A percentile compares a stretch with the other conserved stretches of the same genome.
Evolutionary conservation across 2,113 vertebrate genomes (phyloP).

Genomic region (Furnarius figulus): DNA sequence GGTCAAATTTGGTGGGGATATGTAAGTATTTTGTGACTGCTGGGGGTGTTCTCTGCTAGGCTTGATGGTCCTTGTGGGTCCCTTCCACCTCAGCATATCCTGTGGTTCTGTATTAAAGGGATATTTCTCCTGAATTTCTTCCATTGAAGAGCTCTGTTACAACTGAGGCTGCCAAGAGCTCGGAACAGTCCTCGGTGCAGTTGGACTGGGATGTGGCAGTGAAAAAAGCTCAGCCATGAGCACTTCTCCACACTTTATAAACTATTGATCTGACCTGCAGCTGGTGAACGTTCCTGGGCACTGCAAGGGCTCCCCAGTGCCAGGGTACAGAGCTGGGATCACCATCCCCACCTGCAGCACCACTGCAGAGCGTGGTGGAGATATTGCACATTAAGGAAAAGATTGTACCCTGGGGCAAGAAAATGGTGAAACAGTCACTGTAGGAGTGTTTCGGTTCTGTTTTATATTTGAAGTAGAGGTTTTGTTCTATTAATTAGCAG

Average conservation of each 20-base stretch:
- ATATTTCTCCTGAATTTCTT: not conserved
- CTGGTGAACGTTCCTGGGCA: not conserved
- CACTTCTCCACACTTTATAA: constrained; percentile 5
- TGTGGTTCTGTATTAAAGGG: not conserved
- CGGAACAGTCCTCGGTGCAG: not conserved
- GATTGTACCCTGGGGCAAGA: constrained; percentile 19
- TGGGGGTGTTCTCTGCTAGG: not conserved
- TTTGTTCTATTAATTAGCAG: constrained; percentile 25
- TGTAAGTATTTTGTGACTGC: not conserved
- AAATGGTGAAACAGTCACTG: constrained; percentile 19
- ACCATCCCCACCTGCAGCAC: constrained; percentile 13
- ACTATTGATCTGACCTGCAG: constrained; percentile 25
- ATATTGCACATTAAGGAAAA: not conserved
- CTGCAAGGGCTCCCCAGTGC: not conserved
- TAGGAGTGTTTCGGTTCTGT: not conserved
- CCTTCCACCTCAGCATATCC: not conserved
- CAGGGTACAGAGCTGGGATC: not conserved
- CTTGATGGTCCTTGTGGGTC: not conserved
- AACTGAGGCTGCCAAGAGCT: not conserved
- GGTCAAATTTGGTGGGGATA: not conserved
- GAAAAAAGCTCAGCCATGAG: constrained; percentile 10
- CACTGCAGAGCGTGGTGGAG: not conserved
- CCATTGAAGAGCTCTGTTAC: not conserved
- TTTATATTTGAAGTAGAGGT: not conserved
- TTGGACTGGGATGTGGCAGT: not conserved